These are phyloP conservation scores for Drosophila niveifrons DNA, from an alignment of 2,888 invertebrate species.

Conservation along the genomic window DNA sequence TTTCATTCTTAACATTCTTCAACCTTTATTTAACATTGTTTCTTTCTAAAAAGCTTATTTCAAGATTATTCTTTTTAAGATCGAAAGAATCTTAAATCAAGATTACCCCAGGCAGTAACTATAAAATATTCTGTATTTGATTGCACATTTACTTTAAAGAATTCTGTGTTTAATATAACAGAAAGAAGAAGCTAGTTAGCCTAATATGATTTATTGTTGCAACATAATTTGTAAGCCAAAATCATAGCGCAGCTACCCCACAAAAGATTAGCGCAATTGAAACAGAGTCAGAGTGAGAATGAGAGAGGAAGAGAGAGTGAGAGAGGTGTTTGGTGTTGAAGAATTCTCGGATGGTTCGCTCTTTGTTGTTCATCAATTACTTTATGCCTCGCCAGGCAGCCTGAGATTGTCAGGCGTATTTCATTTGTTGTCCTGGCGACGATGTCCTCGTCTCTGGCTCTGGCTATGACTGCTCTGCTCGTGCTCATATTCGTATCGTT, in stretches of 20 bases:
- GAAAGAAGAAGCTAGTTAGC: too few species aligned
- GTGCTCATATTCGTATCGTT: too few species aligned
- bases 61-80: too few species aligned
- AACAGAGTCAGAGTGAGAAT: neutral
- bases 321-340: slow-evolving; percentile 13
- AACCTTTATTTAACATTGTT: too few species aligned
- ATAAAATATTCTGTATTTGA: too few species aligned
- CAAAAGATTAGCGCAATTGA: neutral
- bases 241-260: neutral
- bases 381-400: slow-evolving; percentile 44
- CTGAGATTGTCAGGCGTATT: slow-evolving; percentile 53
- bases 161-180: too few species aligned
- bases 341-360: slow-evolving; percentile 4
- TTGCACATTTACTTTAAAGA: too few species aligned
- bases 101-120: too few species aligned
- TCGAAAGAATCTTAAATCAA: too few species aligned
- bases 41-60: too few species aligned
- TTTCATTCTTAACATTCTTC: too few species aligned
- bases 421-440: slow-evolving; percentile 59
- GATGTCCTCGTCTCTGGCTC: slow-evolving; percentile 13
- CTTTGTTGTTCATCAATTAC: slow-evolving; percentile 54
- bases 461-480: slow-evolving; percentile 2
- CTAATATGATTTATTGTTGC: too few species aligned
- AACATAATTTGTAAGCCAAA: neutral
- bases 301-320: neutral